Base-by-base conservation (phyloP, 2,888 invertebrate species). In the Metopia argyrocephala region DNA sequence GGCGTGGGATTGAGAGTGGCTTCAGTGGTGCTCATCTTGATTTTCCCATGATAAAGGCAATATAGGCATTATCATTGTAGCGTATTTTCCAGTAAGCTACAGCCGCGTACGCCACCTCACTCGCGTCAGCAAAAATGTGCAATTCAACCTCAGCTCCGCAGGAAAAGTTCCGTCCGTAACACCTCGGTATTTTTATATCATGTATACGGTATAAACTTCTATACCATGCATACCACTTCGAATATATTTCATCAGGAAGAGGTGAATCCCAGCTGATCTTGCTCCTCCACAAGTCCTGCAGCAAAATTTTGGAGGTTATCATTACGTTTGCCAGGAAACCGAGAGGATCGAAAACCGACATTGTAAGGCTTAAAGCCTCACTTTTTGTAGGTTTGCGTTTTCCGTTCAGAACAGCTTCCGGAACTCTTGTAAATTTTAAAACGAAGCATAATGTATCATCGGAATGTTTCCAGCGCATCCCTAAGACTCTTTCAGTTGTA, bases 201-300 rank as follows among this genome's bases (percentile, higher is more conserved):
- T n/a, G n/a, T n/a, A 7, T 31, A 12, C 31, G 7, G 3, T 31
- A 50, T 31, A 73, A 25, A 9, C 52, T 27, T 64, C 27, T n/a
- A 50, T 56, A 28, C 48, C 70, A 57, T 25, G 27, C 57, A 31
- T 69, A 52, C 69, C 74, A 79, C 5, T 56, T 28, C 1, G 7
- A 3, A 59, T 73, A 81, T 52, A 81, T 74, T 2, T 52, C 28
- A 45, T 76, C 80, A n/a, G 80, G 76, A 20, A 74, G 64, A 9
- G 80, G 38, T 1, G 50, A 62, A 15, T 69, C 52, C 74, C 76
- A 81, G 5, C n/a, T 69, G 18, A 76, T 46, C n/a, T 70, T 65
- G 9, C 5, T 54, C 23, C 62, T 59, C 78, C 80, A 83, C 31
- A 78, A 27, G 23, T 75, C 74, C 28, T 80, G 80, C n/a, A 83